Evolutionary conservation across 2,888 invertebrate genomes (phyloP).

Genomic region (Argyresthia albistria): DNA sequence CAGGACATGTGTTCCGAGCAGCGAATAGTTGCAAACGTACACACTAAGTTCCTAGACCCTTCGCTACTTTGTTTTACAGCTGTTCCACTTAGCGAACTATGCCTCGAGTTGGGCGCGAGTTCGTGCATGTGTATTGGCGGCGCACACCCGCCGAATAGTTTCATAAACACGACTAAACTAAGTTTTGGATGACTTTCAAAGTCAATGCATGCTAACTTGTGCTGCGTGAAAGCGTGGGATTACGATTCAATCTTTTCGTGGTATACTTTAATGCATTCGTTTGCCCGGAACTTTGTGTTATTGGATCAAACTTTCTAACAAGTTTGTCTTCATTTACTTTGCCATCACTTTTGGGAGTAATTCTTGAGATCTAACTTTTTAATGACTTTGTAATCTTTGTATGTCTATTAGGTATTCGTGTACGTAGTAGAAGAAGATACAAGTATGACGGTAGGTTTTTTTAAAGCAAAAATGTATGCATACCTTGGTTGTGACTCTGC

Average conservation of each 20-base stretch:
- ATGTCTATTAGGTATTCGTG: too few species aligned
- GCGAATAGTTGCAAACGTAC: conserved; percentile 54
- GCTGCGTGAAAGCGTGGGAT: conserved; percentile 68
- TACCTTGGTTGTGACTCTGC: too few species aligned
- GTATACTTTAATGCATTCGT: conserved; percentile 69
- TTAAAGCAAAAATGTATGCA: too few species aligned
- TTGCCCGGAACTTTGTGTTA: conserved; percentile 67
- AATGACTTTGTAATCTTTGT: too few species aligned
- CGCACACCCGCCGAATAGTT: conserved; percentile 69
- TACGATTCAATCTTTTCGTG: conserved; percentile 68
- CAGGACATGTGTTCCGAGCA: conserved; percentile 40
- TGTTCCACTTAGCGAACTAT: conserved; percentile 72
- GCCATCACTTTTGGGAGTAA: conserved; percentile 7
- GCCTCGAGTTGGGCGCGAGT: conserved; percentile 69
- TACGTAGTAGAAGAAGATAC: too few species aligned
- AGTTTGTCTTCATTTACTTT: conserved; percentile 53
- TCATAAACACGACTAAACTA: conserved; percentile 73
- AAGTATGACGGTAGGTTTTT: too few species aligned
- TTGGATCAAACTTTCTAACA: conserved; percentile 56
- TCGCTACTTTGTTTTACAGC: conserved; percentile 72
- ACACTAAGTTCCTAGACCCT: conserved; percentile 71
- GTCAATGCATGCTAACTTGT: conserved; percentile 73
- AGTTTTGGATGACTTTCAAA: conserved; percentile 73
- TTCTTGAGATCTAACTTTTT: neutral
- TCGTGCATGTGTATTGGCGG: conserved; percentile 70